Percentiles rank a stretch among this genome's conserved stretches.
phyloP scores from a whole-genome alignment of 2,113 vertebrate species.

The Colius striatus region DNA sequence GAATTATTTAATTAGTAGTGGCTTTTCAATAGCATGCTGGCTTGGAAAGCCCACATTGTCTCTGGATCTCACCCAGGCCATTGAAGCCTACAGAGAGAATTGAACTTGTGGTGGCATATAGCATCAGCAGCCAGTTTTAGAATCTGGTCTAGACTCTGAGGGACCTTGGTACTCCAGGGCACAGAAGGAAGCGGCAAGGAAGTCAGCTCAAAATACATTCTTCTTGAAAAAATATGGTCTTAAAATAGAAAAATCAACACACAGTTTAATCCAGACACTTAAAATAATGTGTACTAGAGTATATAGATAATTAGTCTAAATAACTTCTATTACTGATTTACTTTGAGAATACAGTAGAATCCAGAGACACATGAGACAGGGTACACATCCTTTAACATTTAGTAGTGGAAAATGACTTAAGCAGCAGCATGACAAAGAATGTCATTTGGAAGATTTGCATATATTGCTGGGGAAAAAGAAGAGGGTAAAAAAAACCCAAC shows the following conservation, averaged over 20 bases:
- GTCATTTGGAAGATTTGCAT: neutral
- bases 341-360: neutral
- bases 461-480: neutral
- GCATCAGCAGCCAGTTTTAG: neutral
- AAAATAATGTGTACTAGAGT: neutral
- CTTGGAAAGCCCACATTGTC: neutral
- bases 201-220: neutral
- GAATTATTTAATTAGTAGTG: neutral
- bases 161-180: neutral
- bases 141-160: neutral
- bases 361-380: neutral
- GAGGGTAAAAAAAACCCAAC: neutral
- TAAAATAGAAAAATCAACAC: neutral
- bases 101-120: neutral
- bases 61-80: neutral
- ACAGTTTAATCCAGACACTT: neutral
- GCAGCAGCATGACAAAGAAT: neutral
- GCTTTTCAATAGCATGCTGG: neutral
- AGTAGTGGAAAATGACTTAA: neutral
- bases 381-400: neutral
- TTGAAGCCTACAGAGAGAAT: neutral
- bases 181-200: neutral
- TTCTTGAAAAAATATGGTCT: neutral
- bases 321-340: neutral
- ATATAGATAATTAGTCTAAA: neutral